phyloP scores from a whole-genome alignment of 2,797 vertebrate genomes.

The Anguilla obscura region DNA sequence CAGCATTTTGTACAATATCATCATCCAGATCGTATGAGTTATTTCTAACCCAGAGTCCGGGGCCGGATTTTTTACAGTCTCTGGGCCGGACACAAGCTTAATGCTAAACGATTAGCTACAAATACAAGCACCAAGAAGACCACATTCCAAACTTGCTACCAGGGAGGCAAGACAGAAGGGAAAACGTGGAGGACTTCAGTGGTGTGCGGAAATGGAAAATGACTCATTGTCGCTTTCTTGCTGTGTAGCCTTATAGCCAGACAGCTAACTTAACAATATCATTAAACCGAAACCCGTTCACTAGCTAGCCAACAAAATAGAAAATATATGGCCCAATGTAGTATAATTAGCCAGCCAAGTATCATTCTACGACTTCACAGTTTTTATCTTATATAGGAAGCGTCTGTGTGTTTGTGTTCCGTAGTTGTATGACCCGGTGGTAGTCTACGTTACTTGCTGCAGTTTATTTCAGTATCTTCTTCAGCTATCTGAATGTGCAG shows the following conservation, averaged over 20 bases:
- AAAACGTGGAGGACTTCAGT: conserved; percentile 10
- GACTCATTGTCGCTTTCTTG: background rate
- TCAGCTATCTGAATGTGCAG: background rate
- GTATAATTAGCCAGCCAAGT: background rate
- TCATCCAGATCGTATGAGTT: conserved; percentile 53
- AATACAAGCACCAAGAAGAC: conserved; percentile 2
- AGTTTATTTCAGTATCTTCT: background rate
- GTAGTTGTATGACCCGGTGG: background rate
- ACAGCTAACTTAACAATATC: background rate
- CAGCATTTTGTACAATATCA: conserved; percentile 66
- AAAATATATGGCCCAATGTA: background rate
- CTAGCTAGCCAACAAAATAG: background rate
- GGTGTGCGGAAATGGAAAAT: conserved; percentile 5
- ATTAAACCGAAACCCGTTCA: background rate
- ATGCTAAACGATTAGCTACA: conserved; percentile 30
- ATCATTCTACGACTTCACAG: background rate
- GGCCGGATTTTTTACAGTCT: no score
- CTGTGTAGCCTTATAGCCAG: background rate
- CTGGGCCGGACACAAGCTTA: conserved; percentile 75
- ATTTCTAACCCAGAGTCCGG: conserved; percentile 70
- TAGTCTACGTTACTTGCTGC: background rate
- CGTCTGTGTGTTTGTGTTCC: background rate
- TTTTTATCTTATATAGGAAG: background rate
- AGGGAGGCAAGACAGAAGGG: background rate
- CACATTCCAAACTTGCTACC: background rate